phyloP scores from a whole-genome alignment of 2,113 vertebrate genomes.

The Onychostoma macrolepis region DNA sequence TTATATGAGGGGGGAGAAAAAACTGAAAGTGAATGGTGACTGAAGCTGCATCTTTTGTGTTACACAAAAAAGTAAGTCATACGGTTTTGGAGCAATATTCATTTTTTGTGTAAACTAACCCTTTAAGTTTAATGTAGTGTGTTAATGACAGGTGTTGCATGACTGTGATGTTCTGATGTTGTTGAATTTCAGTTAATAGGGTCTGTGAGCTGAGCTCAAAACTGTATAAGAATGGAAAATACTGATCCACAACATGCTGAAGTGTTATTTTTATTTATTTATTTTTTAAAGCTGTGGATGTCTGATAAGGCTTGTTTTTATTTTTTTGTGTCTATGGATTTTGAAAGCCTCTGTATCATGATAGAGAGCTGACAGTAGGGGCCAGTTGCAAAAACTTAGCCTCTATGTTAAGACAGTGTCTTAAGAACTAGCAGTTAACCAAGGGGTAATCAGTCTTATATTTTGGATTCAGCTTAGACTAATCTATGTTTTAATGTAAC shows the following conservation, averaged over 20 bases:
- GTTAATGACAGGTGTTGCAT: background rate
- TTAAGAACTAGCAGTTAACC: too few relatives aligned
- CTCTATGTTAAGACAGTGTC: too few relatives aligned
- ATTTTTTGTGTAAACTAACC: background rate
- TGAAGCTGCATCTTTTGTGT: background rate
- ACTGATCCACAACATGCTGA: background rate
- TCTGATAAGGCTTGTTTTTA: background rate
- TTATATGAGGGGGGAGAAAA: background rate
- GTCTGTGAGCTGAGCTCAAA: background rate
- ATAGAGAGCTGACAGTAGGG: background rate
- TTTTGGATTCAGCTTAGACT: too few relatives aligned
- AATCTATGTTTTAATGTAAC: too few relatives aligned
- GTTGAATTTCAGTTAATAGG: background rate
- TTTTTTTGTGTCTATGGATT: background rate
- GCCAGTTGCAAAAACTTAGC: too few relatives aligned
- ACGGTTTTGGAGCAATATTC: background rate
- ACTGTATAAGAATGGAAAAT: background rate
- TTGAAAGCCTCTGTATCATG: background rate
- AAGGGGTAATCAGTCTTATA: too few relatives aligned
- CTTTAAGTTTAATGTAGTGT: background rate
- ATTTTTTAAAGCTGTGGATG: background rate
- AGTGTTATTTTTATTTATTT: background rate
- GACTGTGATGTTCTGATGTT: background rate
- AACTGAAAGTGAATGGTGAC: background rate
- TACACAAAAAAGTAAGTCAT: constrained; percentile 3